phyloP scores from a whole-genome alignment of 2,797 vertebrate genomes.

The Argentina silus region DNA sequence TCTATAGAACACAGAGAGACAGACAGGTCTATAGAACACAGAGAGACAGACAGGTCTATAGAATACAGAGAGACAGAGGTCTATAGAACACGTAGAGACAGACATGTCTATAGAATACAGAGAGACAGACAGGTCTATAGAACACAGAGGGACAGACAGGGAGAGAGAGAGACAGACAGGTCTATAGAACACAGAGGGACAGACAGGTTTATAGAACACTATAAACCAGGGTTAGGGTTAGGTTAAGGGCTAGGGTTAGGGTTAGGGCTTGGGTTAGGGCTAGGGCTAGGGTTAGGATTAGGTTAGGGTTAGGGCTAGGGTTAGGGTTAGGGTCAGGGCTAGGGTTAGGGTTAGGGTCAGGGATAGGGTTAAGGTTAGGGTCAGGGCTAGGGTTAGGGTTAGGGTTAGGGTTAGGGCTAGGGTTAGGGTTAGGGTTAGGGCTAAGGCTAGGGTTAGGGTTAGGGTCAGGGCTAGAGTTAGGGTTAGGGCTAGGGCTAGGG shows the following conservation, averaged over 20 bases:
- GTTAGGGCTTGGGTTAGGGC: background rate
- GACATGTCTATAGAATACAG: background rate
- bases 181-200: background rate
- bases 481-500: background rate
- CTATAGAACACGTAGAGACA: too few relatives aligned
- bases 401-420: too few relatives aligned
- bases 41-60: too few relatives aligned
- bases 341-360: background rate
- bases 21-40: background rate
- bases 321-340: background rate
- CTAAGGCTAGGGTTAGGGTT: background rate
- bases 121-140: background rate
- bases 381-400: background rate
- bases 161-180: background rate
- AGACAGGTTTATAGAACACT: background rate
- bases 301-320: too few relatives aligned
- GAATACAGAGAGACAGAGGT: too few relatives aligned
- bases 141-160: background rate
- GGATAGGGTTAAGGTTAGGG: background rate
- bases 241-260: background rate
- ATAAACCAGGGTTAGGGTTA: too few relatives aligned
- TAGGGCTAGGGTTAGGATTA: background rate
- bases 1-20: background rate
- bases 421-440: background rate
- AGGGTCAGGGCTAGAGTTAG: too few relatives aligned